phyloP scores from a whole-genome alignment of 2,113 vertebrate species.

The Bombycilla garrulus region DNA sequence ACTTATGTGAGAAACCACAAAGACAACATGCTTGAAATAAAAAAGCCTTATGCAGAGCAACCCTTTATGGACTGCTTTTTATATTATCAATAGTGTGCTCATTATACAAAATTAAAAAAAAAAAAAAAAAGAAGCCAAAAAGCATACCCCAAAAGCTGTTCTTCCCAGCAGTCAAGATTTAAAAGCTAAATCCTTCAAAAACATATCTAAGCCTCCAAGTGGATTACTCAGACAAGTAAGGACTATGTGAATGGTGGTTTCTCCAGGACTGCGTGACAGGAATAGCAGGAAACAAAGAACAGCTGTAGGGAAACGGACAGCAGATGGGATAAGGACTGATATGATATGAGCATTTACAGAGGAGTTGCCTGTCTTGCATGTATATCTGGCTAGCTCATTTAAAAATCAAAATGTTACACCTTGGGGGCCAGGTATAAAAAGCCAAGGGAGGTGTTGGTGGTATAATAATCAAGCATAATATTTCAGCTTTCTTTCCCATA shows the following conservation, averaged over 20 bases:
- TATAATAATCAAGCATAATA: neutral
- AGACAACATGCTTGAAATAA: neutral
- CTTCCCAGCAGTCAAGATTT: neutral
- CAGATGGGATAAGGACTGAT: neutral
- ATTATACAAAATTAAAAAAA: neutral
- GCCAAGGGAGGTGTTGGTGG: accelerated
- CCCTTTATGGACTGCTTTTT: neutral
- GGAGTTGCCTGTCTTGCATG: neutral
- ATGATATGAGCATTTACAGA: neutral
- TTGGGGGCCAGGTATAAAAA: neutral
- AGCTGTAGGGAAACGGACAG: neutral
- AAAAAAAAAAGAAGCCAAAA: neutral
- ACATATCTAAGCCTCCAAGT: neutral
- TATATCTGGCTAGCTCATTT: neutral
- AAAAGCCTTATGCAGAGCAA: neutral
- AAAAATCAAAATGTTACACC: neutral
- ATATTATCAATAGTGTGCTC: neutral
- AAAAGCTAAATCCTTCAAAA: neutral
- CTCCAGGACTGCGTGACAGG: neutral
- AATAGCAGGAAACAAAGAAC: neutral
- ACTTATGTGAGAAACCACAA: neutral
- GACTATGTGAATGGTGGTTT: neutral
- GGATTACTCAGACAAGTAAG: neutral
- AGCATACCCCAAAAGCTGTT: neutral
- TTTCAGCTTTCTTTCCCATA: neutral